Evolutionary conservation across 1,140 invertebrate species (phyloP), one percentile per base, ranked within the genome.

Genomic region (Mamestra configurata): DNA sequence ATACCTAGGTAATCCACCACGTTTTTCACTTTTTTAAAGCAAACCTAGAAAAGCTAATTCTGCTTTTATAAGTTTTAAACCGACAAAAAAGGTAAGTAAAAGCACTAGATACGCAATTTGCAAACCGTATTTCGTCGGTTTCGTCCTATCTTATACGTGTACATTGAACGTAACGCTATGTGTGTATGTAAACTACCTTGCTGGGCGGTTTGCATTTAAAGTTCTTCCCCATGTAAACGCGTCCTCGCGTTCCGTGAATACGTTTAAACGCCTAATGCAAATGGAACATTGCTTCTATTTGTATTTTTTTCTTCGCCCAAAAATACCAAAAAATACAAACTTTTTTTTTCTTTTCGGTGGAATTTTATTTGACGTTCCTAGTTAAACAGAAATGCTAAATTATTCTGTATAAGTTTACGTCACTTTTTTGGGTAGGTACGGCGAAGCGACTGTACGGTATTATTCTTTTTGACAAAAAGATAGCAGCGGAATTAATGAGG

Each of bases 181-280:
- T 51, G 4, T 8, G 51, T 22, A 73, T 73, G 31, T 73, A 57
- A 73, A 73, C n/a, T 20, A n/a, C 4, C 64, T n/a, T n/a, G n/a
- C n/a, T 35, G 40, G 71, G 31, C 51, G 18, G 71, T 73, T 40
- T 57, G 24, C 51, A 73, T 40, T 37, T 10, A n/a, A 22, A 73
- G n/a, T 18, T 57, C 46, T 73, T 11, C 11, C 18, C n/a, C 18
- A 43, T 43, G 1, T 22, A 57, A 57, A 73, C 27, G 46, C 15
- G 51, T 49, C 11, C 15, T 35, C 15, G 1, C n/a, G 35, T 22
- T 4, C 6, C 4, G 18, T 15, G 11, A 0, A 27, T 43, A 49
- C 68, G 46, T 71, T 71, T 71, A 71, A 57, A 24, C 53, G 27
- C 31, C 13, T 40, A 7, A 73, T 53, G 71, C 35, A 57, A 73